Percentiles rank a stretch among this genome's conserved stretches.
These are phyloP conservation scores for Sphaeramia orbicularis DNA, from an alignment of 2,797 vertebrate genomes.

Conservation along the genomic window DNA sequence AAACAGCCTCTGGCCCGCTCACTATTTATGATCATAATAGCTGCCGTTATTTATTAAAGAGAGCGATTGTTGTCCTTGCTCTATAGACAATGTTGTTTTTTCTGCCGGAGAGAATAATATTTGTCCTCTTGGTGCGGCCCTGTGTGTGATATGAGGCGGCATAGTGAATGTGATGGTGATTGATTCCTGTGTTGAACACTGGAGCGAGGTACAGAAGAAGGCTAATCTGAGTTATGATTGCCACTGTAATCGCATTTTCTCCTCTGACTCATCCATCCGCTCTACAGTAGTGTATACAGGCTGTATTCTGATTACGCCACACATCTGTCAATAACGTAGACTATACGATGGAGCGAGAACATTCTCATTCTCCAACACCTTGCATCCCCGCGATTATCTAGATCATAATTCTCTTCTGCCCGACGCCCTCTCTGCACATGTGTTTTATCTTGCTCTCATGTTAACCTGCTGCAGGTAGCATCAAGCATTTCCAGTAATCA, in stretches of 20 bases:
- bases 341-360: neutral
- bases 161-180: constrained; percentile 71
- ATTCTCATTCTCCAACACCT: constrained; percentile 32
- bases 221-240: constrained; percentile 83
- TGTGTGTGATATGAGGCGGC: constrained; percentile 50
- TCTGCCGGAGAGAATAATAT: constrained; percentile 67
- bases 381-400: constrained; percentile 46
- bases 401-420: constrained; percentile 47
- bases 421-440: neutral
- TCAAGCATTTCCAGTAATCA: constrained; percentile 67
- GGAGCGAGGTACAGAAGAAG: constrained; percentile 67
- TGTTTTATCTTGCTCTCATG: constrained; percentile 35
- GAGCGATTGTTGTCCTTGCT: constrained; percentile 72
- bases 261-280: constrained; percentile 66
- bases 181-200: constrained; percentile 68
- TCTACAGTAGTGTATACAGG: constrained; percentile 44
- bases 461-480: constrained; percentile 62
- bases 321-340: constrained; percentile 63
- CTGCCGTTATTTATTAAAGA: constrained; percentile 76
- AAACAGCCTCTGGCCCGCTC: constrained; percentile 65
- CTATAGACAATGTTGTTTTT: constrained; percentile 74
- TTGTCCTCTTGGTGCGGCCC: constrained; percentile 63
- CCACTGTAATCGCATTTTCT: constrained; percentile 73
- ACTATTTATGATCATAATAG: constrained; percentile 78
- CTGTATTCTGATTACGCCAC: constrained; percentile 60